These are phyloP conservation scores for Temnothorax nylanderi DNA, from an alignment of 1,140 invertebrate species.

Conservation along the genomic window DNA sequence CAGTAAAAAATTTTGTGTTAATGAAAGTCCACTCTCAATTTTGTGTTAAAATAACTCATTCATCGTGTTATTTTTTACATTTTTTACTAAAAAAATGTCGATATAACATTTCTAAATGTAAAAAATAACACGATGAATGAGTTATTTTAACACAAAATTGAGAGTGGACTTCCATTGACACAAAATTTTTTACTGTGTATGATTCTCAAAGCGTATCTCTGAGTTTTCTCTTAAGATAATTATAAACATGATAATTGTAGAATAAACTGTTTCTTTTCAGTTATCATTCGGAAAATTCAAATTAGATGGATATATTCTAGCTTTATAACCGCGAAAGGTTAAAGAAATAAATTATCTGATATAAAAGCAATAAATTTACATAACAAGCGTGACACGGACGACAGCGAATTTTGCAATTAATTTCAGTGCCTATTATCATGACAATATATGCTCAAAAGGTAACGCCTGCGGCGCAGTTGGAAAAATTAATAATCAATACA, in stretches of 20 bases:
- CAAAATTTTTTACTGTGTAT: too few relatives aligned
- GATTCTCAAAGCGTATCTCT: background rate
- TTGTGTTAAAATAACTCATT: too few relatives aligned
- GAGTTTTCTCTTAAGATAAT: background rate
- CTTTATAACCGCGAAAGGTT: background rate
- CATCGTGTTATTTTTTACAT: too few relatives aligned
- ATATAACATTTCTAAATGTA: too few relatives aligned
- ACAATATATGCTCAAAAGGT: background rate
- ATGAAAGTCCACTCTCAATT: too few relatives aligned
- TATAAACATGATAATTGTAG: background rate
- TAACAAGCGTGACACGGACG: background rate
- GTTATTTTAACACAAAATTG: too few relatives aligned
- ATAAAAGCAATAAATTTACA: background rate
- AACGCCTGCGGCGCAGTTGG: background rate
- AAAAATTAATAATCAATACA: slow-evolving; percentile 43
- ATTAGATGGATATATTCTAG: background rate
- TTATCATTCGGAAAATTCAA: too few relatives aligned
- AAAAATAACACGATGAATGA: too few relatives aligned
- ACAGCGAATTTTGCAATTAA: slow-evolving; percentile 18
- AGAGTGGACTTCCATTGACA: too few relatives aligned
- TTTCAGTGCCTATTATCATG: background rate
- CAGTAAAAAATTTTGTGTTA: too few relatives aligned
- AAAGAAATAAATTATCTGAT: slow-evolving; percentile 1
- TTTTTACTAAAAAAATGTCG: too few relatives aligned
- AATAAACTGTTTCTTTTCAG: background rate